Evolutionary conservation across 2,797 vertebrate genomes (phyloP), one percentile per base, ranked within the genome.

Genomic region (Clarias fuscus): DNA sequence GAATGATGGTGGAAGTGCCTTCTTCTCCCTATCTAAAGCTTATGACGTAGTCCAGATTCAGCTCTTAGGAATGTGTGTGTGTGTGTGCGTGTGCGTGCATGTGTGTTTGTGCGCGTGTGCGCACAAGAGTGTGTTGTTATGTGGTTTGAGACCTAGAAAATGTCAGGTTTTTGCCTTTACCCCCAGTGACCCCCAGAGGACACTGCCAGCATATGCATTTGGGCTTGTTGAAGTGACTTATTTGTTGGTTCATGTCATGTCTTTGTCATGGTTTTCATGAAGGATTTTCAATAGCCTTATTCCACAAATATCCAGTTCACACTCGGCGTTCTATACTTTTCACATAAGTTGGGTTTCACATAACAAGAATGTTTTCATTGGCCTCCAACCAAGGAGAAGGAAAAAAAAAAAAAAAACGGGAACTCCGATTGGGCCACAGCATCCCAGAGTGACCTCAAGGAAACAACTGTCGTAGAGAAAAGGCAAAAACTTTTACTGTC

Each of bases 31-130:
- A 83, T 76, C 78, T 67, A 85, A 88, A 92, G 93, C 91, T 87
- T 89, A 93, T 94, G 94, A 95, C 92, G 93, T 91, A 95, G 93
- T 93, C 93, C 94, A 95, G 94, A 93, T 93, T 93, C 90, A 90
- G 79, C 83, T 91, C 91, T 59, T 84, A 92, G 92, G 92, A 95
- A 93, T 94, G 92, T 87, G 59, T 18, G 59, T 61, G 92, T 94
- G 92, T 94, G 80, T 72, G 65, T 73, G 83, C 43, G 59, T 61
- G 62, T 64, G 62, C 93, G 92, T 87, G 88, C 89, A 90, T 93
- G 91, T 94, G 68, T 56, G 53, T 56, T 56, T 56, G 53, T 56
- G 53, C 13, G 53, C 53, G 5, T 56, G 53, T 56, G 53, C 93
- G 91, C 75, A 87, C 89, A 91, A 93, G 92, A 93, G 93, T 92